Conservation (phyloP, 1,140 invertebrate species). For the Calliopsis andreniformis region DNA sequence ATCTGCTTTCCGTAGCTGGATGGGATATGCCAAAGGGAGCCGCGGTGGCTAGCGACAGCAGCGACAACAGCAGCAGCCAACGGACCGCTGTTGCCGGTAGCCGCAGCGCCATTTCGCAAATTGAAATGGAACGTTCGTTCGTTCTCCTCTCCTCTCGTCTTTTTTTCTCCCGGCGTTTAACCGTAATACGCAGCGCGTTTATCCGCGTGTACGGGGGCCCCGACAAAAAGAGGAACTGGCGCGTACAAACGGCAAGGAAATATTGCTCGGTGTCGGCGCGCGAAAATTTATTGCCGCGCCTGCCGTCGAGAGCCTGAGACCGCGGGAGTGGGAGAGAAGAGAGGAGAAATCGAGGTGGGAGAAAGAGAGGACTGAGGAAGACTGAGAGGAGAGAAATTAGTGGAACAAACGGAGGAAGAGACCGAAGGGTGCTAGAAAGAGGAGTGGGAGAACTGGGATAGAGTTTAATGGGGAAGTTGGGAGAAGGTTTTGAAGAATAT, state of each 20-base stretch:
- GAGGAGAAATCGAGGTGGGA: not conserved
- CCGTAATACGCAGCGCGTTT: slow-evolving; percentile 68
- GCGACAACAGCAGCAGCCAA: slow-evolving; percentile 19
- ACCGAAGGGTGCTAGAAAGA: not conserved
- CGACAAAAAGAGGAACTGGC: slow-evolving; percentile 67
- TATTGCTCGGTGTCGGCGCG: slow-evolving; percentile 68
- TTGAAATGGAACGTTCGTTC: slow-evolving; percentile 61
- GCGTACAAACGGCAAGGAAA: slow-evolving; percentile 70
- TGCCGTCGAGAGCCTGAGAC: slow-evolving; percentile 44
- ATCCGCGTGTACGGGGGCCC: slow-evolving; percentile 60
- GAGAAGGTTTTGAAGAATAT: not conserved
- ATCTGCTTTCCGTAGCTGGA: not conserved
- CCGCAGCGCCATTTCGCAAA: slow-evolving; percentile 65
- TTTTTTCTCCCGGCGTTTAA: slow-evolving; percentile 56
- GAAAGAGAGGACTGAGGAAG: not conserved
- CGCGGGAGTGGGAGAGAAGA: not conserved
- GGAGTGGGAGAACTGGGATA: too few relatives aligned
- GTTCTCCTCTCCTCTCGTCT: slow-evolving; percentile 3
- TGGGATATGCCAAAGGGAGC: not conserved
- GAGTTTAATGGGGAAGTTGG: too few relatives aligned
- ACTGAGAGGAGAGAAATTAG: not conserved
- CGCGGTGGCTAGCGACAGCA: not conserved
- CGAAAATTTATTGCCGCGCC: slow-evolving; percentile 66
- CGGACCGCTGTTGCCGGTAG: not conserved
- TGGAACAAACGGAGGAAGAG: not conserved